phyloP scores from a whole-genome alignment of 1,140 invertebrate genomes.

The Marisa cornuarietis region DNA sequence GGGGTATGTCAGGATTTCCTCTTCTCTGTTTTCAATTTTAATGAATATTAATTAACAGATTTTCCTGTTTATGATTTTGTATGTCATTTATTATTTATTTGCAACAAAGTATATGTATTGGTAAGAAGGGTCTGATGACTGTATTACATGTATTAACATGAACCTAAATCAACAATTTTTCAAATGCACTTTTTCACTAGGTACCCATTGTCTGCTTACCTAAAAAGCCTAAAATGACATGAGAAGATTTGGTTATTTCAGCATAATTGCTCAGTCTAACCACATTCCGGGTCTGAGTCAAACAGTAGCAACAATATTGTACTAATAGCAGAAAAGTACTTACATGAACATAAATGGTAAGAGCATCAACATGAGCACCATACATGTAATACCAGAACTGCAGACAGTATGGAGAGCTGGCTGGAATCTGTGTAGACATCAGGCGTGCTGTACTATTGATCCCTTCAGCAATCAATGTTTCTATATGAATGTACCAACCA shows the following conservation, averaged over 20 bases:
- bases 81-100: background rate
- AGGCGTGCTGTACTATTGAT: slow-evolving; percentile 77
- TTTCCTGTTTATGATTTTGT: no score
- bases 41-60: no score
- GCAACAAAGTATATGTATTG: background rate
- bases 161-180: no score
- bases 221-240: no score
- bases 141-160: no score
- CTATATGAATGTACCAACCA: slow-evolving; percentile 45
- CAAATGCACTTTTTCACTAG: no score
- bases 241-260: no score
- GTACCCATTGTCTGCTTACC: no score
- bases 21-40: background rate
- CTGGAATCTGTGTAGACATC: slow-evolving; percentile 39
- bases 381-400: slow-evolving; percentile 82
- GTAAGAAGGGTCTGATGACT: no score
- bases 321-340: background rate
- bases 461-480: slow-evolving; percentile 68
- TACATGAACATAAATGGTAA: slow-evolving; percentile 44
- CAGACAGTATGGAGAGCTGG: slow-evolving; percentile 40
- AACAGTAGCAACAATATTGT: no score
- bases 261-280: no score
- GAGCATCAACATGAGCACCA: slow-evolving; percentile 65
- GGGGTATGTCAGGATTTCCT: slow-evolving; percentile 26
- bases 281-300: no score